Conservation (phyloP, 1,140 invertebrate genomes). For the Calosoma granatense region DNA sequence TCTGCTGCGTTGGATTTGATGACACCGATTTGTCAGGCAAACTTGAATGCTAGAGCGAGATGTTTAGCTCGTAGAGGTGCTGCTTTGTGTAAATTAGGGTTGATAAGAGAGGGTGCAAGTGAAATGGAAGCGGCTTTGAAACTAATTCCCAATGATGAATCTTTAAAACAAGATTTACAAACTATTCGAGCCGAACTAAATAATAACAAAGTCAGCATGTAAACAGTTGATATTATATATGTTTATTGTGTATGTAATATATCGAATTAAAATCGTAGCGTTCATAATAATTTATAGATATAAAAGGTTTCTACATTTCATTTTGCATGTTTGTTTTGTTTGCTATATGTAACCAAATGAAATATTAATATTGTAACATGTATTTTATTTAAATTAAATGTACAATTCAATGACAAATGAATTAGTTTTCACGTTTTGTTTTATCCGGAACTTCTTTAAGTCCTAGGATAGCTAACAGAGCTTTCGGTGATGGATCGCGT, state of each 20-base stretch:
- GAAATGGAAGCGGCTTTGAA: slow-evolving; percentile 64
- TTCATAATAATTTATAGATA: too few relatives aligned
- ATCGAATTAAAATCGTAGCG: too few relatives aligned
- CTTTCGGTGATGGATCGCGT: slow-evolving; percentile 77
- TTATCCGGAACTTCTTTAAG: slow-evolving; percentile 29
- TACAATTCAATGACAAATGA: neutral
- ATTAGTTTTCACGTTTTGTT: neutral
- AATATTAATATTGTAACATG: neutral
- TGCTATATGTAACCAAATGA: too few relatives aligned
- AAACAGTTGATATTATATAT: too few relatives aligned
- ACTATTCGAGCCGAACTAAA: neutral
- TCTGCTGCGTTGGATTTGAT: slow-evolving; percentile 60
- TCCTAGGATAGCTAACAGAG: slow-evolving; percentile 58
- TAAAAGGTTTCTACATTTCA: too few relatives aligned
- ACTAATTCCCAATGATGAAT: slow-evolving; percentile 40
- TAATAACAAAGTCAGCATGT: too few relatives aligned
- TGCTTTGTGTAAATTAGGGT: slow-evolving; percentile 58
- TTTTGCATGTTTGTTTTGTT: too few relatives aligned
- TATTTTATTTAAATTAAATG: neutral
- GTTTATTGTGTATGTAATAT: too few relatives aligned
- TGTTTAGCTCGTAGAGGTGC: slow-evolving; percentile 61
- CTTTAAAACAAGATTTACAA: slow-evolving; percentile 33
- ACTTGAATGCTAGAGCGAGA: slow-evolving; percentile 55
- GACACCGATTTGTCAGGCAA: slow-evolving; percentile 56
- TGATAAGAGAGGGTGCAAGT: slow-evolving; percentile 57